Evolutionary conservation across 1,140 invertebrate genomes (phyloP).

Genomic region (Caerostris extrusa): DNA sequence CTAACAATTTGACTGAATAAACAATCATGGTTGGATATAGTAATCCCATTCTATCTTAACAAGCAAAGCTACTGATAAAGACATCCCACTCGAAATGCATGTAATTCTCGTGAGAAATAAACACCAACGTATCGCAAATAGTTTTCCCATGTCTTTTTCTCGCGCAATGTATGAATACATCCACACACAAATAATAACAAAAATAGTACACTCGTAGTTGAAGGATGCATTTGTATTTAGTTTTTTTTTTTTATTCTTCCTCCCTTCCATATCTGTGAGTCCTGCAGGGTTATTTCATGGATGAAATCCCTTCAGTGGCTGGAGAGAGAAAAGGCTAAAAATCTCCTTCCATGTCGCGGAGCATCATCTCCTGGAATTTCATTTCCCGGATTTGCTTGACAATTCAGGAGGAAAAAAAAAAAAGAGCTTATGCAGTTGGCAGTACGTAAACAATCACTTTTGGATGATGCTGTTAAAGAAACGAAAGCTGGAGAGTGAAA

Average conservation of each 20-base stretch:
- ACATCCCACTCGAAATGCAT: neutral
- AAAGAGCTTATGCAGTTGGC: neutral
- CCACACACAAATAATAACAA: neutral
- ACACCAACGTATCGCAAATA: neutral
- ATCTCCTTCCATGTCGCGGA: neutral
- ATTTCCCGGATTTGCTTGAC: neutral
- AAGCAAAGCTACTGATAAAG: neutral
- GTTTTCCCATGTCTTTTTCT: neutral
- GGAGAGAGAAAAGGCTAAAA: neutral
- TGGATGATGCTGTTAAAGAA: neutral
- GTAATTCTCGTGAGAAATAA: neutral
- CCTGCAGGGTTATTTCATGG: neutral
- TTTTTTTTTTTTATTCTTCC: neutral
- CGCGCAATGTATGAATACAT: neutral
- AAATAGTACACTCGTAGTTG: neutral
- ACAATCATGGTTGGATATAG: too few species aligned
- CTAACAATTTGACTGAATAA: too few species aligned
- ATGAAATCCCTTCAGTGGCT: neutral
- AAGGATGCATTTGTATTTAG: neutral
- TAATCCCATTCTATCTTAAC: neutral
- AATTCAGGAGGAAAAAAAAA: neutral
- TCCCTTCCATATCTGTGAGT: neutral
- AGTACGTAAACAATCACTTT: constrained; percentile 1
- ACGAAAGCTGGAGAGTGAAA: neutral
- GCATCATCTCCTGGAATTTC: neutral